Base-by-base conservation (phyloP, 2,113 vertebrate species). In the Zosterops japonicus region DNA sequence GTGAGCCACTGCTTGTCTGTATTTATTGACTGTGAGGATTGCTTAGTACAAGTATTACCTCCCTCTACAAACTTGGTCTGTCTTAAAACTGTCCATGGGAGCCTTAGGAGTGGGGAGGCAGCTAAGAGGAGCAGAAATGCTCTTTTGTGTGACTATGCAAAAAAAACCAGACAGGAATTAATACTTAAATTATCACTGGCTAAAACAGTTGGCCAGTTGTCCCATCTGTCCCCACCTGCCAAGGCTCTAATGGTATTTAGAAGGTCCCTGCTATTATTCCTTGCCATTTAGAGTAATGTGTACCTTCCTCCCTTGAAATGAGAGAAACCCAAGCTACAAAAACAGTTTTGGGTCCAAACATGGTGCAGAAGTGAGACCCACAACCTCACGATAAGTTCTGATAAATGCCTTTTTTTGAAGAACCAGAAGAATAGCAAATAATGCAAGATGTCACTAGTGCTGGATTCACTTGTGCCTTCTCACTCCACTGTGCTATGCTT, bases 211-310 rank as follows among this genome's bases (percentile, higher is more conserved):
- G 2, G 3, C 47, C 35, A 11, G 11, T 39, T 87, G 41, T 59
- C 3, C 27, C 25, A 18, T 6, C 12, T 52, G 4, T 11, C 16
- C 10, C 3, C 1, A 6, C 4, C 53, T 50, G 13, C 28, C 53
- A 70, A n/a, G 12, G 22, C 24, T 41, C 13, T 56, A 11, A 55
- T 7, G 9, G 9, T 21, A 14, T 47, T 49, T 42, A 39, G 23
- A 5, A 35, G 9, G 8, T 64, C 14, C 21, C 31, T 88, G 57
- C 9, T 60, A 33, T 49, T 41, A 28, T 2, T 60, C 5, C 4
- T 75, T 39, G 42, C 16, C 20, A 8, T 64, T 86, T 47, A 33
- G 24, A 78, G 14, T 0, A 6, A 6, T 8, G 14, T n/a, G 42
- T 4, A 35, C 3, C 20, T 89, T 39, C 9, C 2, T 53, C 14